A percentile compares a stretch with the other conserved stretches of the same genome.
Evolutionary conservation across 2,888 invertebrate genomes (phyloP).

Genomic region (Mechanitis mazaeus): DNA sequence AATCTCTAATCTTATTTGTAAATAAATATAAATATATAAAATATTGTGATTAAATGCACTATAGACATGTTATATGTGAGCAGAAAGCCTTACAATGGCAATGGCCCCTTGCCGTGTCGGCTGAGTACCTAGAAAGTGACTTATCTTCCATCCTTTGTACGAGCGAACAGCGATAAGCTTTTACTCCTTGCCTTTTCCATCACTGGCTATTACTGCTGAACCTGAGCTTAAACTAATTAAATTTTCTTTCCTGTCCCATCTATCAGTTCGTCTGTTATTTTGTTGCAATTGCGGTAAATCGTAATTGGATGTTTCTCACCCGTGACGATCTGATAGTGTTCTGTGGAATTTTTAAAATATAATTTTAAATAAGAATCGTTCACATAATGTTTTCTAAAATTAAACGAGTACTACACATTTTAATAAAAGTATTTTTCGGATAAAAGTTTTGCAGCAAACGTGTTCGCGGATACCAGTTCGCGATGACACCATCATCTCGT

Average conservation of each 20-base stretch:
- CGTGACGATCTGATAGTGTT: slow-evolving; percentile 3
- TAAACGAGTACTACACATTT: too few relatives aligned
- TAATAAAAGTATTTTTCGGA: too few relatives aligned
- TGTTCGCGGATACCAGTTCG: too few relatives aligned
- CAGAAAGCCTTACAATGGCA: slow-evolving; percentile 25
- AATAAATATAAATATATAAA: slow-evolving; percentile 4
- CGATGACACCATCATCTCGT: too few relatives aligned
- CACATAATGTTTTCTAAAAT: too few relatives aligned
- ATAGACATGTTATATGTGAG: neutral
- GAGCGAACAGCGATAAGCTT: slow-evolving; percentile 55
- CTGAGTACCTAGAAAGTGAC: slow-evolving; percentile 28
- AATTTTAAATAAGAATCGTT: too few relatives aligned
- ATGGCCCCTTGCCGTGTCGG: slow-evolving; percentile 9
- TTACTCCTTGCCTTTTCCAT: slow-evolving; percentile 59
- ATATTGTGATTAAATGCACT: neutral
- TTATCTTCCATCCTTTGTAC: slow-evolving; percentile 29
- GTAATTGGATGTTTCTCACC: neutral
- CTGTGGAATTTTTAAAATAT: neutral
- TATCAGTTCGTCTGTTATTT: slow-evolving; percentile 8
- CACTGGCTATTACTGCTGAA: slow-evolving; percentile 38
- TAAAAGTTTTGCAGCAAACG: too few relatives aligned
- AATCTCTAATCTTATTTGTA: slow-evolving; percentile 11
- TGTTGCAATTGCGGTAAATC: neutral
- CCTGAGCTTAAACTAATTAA: slow-evolving; percentile 24
- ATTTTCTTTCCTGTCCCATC: slow-evolving; percentile 11